Evolutionary conservation across 2,113 vertebrate species (phyloP), one percentile per base, ranked within the genome.

Genomic region (Syrrhaptes paradoxus): DNA sequence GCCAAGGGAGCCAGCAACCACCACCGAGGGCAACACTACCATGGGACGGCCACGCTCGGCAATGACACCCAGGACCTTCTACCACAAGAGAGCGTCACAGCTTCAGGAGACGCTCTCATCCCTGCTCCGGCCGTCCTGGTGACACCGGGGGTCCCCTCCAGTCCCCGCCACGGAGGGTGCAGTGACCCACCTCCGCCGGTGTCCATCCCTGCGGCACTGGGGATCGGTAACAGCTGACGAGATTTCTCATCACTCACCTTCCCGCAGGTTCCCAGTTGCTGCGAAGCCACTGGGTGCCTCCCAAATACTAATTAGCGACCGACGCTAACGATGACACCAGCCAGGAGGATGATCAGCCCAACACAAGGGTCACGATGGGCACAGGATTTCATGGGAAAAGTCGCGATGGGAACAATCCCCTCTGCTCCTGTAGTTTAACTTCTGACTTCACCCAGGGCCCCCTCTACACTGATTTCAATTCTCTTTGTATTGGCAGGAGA

Each of bases 111-210:
- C 0, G 7, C 36, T 25, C 63, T 38, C 4, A 3, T 4, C 17
- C 25, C 32, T 15, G 1, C 0, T 2, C 58, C 18, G 4, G 11
- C 36, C 5, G 2, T 0, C 17, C 36, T 63, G 32, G 21, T 0
- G 31, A 34, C 12, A 15, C 29, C 24, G 11, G 25, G 52, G 52
- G 24, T 74, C 55, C 41, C 34, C 73, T 34, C 36, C 55, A 34
- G 36, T 10, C 34, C 83, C 87, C 57, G 8, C 31, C 28, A 19
- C 0, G 1, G 25, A 22, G 25, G 1, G 25, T 5, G 45, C 9
- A 48, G 29, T 10, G 32, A 31, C 25, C 6, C 46, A 22, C 25
- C 18, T 2, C 34, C 34, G 21, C 26, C 2, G 0, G 34, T 7
- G 45, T 66, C 77, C n/a, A 1, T 11, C 84, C 61, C 71, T 6